Base-by-base conservation (phyloP, 2,888 invertebrate species). In the Patella depressa region DNA sequence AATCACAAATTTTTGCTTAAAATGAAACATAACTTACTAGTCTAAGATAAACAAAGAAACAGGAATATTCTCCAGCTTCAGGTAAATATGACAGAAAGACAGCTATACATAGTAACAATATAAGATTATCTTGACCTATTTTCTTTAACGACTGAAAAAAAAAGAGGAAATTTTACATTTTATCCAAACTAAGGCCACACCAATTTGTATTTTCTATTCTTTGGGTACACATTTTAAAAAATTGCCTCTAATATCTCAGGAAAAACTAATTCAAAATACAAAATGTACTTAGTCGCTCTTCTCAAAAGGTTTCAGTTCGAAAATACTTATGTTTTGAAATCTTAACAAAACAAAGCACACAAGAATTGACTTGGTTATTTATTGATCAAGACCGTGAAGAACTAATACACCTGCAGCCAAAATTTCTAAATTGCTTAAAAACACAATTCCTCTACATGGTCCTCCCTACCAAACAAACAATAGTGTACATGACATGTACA, bases 11-110 rank as follows among this genome's bases (percentile, higher is more conserved):
- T 45, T 45, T 45, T 45, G 45, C 9, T 45, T 45, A 45, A 45
- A 45, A 9, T 45, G 29, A 3, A 3, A 29, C 65, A 24, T 29
- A 24, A 91, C 93, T 91, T 89, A 95, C 97, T 91, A 99, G 94
- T 93, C 97, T 97, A 85, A 99, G 94, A 93, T 99, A 99, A 88
- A 99, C 99, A 93, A 99, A 99, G 93, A 99, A 98, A 93, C 99
- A 99, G 79, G 99, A 99, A 93, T 99, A 99, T 93, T 99, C 98
- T 85, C 99, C 99, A 69, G 93, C 93, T 93, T 99, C 99, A 2
- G 99, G 99, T 87, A 99, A 93, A 93, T 99, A 99, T 34, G 98
- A 98, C 78, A 99, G 94, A 92, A 99, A 97, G 89, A 99, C 99
- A 73, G 99, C 96, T 85, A 98, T 95, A 92, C 99, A 98, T 88